phyloP scores from a whole-genome alignment of 2,888 invertebrate species.

The Pemphredon lugubris region DNA sequence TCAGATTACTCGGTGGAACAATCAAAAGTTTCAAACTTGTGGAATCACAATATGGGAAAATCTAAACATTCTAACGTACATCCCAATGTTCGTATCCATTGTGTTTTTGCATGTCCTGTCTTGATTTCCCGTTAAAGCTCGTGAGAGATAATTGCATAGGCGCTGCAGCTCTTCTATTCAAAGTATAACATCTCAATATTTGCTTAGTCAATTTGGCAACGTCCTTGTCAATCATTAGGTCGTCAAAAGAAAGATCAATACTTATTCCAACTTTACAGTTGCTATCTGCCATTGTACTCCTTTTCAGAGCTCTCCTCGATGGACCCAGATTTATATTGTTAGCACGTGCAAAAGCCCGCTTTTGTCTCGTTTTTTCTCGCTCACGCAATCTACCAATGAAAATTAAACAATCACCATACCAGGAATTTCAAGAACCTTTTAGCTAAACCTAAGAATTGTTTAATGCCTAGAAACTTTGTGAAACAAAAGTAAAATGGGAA shows the following conservation, averaged over 20 bases:
- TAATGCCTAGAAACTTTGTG: no score
- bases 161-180: slow-evolving; percentile 90
- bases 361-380: slow-evolving; percentile 87
- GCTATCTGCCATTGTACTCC: slow-evolving; percentile 86
- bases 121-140: slow-evolving; percentile 89
- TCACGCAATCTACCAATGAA: slow-evolving; percentile 83
- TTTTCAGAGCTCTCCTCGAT: slow-evolving; percentile 90
- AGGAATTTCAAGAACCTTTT: no score
- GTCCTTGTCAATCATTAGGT: slow-evolving; percentile 94
- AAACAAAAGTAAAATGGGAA: slow-evolving; percentile 55
- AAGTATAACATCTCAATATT: slow-evolving; percentile 93
- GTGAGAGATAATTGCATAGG: slow-evolving; percentile 93
- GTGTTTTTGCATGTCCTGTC: slow-evolving; percentile 89
- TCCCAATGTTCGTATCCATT: slow-evolving; percentile 97
- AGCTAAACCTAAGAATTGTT: no score
- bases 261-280: slow-evolving; percentile 88
- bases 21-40: no score
- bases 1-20: no score
- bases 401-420: no score
- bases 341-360: slow-evolving; percentile 86
- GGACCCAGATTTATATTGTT: slow-evolving; percentile 89
- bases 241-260: slow-evolving; percentile 95
- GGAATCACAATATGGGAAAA: neutral
- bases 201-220: slow-evolving; percentile 95
- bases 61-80: slow-evolving; percentile 83